Conservation (phyloP, 1,140 invertebrate genomes). For the Scylla paramamosain region DNA sequence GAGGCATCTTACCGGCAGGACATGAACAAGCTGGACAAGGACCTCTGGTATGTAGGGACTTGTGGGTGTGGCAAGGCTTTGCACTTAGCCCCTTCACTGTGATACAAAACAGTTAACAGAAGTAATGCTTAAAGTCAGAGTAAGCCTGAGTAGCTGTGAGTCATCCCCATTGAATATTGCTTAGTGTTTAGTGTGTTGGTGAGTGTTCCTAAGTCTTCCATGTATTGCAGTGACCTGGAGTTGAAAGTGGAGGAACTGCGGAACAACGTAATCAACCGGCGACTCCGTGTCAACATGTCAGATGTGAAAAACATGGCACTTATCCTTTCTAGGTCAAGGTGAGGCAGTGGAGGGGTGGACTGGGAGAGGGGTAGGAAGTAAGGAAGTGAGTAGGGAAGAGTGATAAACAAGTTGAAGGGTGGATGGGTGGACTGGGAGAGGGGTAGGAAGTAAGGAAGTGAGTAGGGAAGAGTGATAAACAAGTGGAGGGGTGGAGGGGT, state of each 20-base stretch:
- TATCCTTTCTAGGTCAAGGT: slow-evolving; percentile 91
- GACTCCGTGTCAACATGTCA: slow-evolving; percentile 96
- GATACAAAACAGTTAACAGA: too few relatives aligned
- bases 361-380: background rate
- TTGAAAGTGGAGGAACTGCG: slow-evolving; percentile 95
- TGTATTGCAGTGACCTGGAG: slow-evolving; percentile 89
- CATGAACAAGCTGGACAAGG: slow-evolving; percentile 93
- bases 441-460: too few relatives aligned
- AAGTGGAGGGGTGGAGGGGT: too few relatives aligned
- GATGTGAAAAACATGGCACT: slow-evolving; percentile 98
- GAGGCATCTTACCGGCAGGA: slow-evolving; percentile 95
- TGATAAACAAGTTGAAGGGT: too few relatives aligned
- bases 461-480: too few relatives aligned
- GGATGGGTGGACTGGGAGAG: too few relatives aligned
- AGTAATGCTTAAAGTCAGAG: too few relatives aligned
- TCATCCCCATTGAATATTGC: too few relatives aligned
- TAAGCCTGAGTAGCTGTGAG: too few relatives aligned
- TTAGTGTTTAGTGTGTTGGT: too few relatives aligned
- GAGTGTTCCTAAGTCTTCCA: too few relatives aligned
- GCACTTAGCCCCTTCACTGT: background rate
- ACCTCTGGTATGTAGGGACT: slow-evolving; percentile 86
- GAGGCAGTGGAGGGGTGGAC: slow-evolving; percentile 36
- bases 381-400: too few relatives aligned
- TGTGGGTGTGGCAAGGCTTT: background rate
- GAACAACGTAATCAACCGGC: slow-evolving; percentile 96